phyloP scores from a whole-genome alignment of 2,113 vertebrate genomes.

The Tachysurus vachellii region DNA sequence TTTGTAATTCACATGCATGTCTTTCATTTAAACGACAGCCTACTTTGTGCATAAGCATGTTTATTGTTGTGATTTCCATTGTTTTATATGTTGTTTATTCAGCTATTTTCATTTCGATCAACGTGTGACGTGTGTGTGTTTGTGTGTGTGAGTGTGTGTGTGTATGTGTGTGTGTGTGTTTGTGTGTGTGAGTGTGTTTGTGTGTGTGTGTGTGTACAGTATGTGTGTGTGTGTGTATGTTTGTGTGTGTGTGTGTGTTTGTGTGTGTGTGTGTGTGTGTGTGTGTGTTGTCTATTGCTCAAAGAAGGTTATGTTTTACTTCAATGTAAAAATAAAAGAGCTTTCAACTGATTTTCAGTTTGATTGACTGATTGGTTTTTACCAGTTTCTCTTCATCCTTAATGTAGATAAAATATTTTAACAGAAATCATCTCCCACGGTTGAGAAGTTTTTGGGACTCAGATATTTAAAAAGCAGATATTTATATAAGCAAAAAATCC shows the following conservation, averaged over 20 bases:
- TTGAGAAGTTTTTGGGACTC: neutral
- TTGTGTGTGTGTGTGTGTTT: neutral
- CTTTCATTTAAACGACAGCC: neutral
- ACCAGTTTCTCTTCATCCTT: neutral
- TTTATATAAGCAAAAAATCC: neutral
- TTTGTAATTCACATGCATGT: neutral
- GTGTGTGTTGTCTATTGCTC: neutral
- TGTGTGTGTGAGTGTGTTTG: constrained; percentile 5
- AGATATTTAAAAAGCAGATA: neutral
- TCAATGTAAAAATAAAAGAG: neutral
- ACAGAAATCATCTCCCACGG: neutral
- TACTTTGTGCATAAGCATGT: neutral
- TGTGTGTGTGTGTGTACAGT: neutral
- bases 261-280: constrained; percentile 11
- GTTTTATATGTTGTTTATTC: neutral
- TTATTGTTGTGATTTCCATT: neutral
- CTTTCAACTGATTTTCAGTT: neutral
- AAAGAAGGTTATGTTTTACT: constrained; percentile 10
- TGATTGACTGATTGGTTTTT: neutral
- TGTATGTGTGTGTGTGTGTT: neutral
- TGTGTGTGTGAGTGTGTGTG: constrained; percentile 6
- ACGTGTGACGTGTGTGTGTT: too few relatives aligned
- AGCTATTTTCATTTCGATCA: too few relatives aligned
- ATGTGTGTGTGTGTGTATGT: constrained; percentile 5
- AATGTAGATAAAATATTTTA: neutral